Conservation (phyloP, 2,113 vertebrate genomes). For the Coptodon bakossiorum region DNA sequence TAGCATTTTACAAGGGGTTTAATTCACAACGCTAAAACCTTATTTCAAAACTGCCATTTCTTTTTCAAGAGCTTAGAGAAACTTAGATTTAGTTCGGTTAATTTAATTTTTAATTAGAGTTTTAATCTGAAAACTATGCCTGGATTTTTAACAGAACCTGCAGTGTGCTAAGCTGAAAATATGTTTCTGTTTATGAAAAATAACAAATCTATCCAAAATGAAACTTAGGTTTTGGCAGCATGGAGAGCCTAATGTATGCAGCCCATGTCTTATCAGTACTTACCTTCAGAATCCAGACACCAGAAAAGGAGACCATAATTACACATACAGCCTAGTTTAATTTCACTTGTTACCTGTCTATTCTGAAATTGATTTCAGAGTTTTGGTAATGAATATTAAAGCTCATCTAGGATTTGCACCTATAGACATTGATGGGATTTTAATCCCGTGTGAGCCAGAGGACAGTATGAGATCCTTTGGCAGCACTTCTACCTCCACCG, state of each 20-base stretch:
- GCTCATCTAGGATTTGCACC: neutral
- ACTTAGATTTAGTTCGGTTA: neutral
- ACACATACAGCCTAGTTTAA: neutral
- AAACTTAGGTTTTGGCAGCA: neutral
- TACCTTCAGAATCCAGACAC: neutral
- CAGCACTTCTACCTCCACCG: neutral
- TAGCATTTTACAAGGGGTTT: neutral
- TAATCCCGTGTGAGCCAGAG: neutral
- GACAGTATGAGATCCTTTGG: neutral
- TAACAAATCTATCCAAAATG: neutral
- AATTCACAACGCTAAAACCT: neutral
- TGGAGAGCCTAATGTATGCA: neutral
- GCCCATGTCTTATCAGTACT: neutral
- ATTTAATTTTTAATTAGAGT: neutral
- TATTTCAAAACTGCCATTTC: neutral
- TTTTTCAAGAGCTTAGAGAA: neutral
- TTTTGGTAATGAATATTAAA: constrained; percentile 15
- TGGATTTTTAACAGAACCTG: neutral
- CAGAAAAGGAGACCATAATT: neutral
- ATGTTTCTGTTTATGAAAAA: neutral
- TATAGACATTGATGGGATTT: constrained; percentile 2
- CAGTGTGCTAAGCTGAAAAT: neutral
- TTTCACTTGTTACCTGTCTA: neutral
- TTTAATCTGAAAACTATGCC: neutral
- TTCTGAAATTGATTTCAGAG: constrained; percentile 19